These are phyloP conservation scores for Genyomyrus donnyi DNA, from an alignment of 2,113 vertebrate genomes.

Conservation along the genomic window DNA sequence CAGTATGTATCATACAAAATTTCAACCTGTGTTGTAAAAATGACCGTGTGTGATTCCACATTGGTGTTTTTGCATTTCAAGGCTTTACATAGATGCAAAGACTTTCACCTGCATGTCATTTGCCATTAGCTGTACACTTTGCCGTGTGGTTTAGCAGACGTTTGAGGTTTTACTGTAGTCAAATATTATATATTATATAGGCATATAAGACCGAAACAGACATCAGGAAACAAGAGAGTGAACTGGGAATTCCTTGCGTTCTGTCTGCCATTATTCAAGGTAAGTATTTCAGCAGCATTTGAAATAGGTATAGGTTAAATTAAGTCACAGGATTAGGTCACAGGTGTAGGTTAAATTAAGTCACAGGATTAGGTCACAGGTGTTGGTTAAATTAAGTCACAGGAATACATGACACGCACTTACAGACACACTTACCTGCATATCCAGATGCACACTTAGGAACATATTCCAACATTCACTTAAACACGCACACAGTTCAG, in stretches of 20 bases:
- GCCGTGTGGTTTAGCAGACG: not conserved
- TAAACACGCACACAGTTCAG: not conserved
- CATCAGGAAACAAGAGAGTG: not conserved
- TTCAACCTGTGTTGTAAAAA: not conserved
- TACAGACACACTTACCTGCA: not conserved
- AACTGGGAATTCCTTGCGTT: not conserved
- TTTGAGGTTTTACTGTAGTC: not conserved
- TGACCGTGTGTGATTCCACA: not conserved
- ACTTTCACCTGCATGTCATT: not conserved
- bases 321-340: not conserved
- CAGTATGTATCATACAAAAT: not conserved
- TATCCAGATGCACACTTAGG: not conserved
- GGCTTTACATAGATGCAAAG: slow-evolving; percentile 7
- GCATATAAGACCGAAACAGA: not conserved
- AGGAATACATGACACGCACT: not conserved
- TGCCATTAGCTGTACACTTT: not conserved
- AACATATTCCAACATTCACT: not conserved
- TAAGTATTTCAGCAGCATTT: not conserved
- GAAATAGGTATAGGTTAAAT: not conserved
- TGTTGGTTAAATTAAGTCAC: not conserved
- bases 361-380: not conserved
- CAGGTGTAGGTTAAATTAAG: not conserved
- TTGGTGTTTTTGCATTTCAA: not conserved
- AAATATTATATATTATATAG: not conserved
- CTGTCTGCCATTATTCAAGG: not conserved